Evolutionary conservation across 1,140 invertebrate species (phyloP), one percentile per base, ranked within the genome.

Genomic region (Spodoptera litura): DNA sequence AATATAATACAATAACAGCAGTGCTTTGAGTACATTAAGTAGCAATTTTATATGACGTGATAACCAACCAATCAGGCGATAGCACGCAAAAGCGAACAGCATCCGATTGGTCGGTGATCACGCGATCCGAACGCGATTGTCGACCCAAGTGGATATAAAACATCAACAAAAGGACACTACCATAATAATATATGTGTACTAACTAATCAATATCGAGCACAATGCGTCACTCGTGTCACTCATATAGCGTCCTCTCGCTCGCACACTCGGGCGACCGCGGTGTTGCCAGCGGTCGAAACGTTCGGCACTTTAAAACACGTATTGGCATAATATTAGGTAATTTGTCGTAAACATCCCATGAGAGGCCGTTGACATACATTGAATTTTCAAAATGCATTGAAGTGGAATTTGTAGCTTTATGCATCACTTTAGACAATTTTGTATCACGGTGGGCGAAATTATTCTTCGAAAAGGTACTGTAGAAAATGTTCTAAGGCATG

Each of bases 151-250:
- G 73, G 59, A 75, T 77, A 80, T 74, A 84, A 84, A 83, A 85
- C 80, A 83, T 78, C 78, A 83, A 82, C 81, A 79, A 76, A 80
- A 74, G 56, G 78, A 78, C 78, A 84, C 81, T 84, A 84, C 82
- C 35, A 79, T 82, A 78, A 64, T 75, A 51, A 82, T 82, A 80
- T 81, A 80, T 80, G 78, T 82, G 78, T 82, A 81, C 84, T 85
- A 83, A 85, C 82, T 83, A 83, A 55, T 76, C 76, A 85, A 82
- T 84, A 84, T 85, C 84, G 76, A 81, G 72, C 81, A 82, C 82
- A 80, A 76, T 61, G 80, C 78, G 79, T 81, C 66, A 56, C 56
- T 64, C 72, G 59, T 71, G 78, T 78, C 79, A 73, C 80, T 73
- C 49, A 15, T 76, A 76, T 59, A 81, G 78, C 78, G 83, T 82